Percentiles rank a stretch among this genome's conserved stretches.
Evolutionary conservation across 2,113 vertebrate species (phyloP).

Genomic region (Leuciscus idus): DNA sequence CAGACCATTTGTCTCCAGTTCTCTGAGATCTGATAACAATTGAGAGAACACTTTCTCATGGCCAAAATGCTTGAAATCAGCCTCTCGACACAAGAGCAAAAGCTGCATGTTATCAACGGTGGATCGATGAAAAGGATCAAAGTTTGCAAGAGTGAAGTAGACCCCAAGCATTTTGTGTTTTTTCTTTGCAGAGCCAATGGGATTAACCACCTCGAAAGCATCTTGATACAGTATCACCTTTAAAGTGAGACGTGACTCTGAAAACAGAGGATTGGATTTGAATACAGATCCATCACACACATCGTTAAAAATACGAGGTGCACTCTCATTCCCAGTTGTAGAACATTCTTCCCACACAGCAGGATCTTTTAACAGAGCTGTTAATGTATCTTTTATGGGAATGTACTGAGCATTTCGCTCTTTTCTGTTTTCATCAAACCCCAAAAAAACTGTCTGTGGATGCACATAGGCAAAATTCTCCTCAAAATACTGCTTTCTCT

Average conservation of each 20-base stretch:
- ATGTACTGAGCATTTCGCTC: slow-evolving; percentile 14
- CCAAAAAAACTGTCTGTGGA: slow-evolving; percentile 4
- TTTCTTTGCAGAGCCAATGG: neutral
- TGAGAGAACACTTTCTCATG: slow-evolving; percentile 42
- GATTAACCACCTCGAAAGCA: slow-evolving; percentile 2
- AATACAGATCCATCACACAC: neutral
- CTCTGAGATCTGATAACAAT: slow-evolving; percentile 39
- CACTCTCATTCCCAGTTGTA: neutral
- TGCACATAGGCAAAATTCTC: slow-evolving; percentile 16
- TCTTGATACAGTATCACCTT: slow-evolving; percentile 31
- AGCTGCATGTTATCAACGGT: slow-evolving; percentile 44
- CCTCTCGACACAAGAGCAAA: slow-evolving; percentile 29
- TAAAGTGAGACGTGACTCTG: neutral
- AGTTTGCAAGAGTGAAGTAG: slow-evolving; percentile 43
- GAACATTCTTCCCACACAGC: slow-evolving; percentile 33
- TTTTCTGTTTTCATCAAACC: slow-evolving; percentile 8
- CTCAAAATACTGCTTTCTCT: slow-evolving; percentile 22
- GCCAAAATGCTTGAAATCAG: neutral
- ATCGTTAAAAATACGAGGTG: neutral
- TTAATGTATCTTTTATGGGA: slow-evolving; percentile 26
- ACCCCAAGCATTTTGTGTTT: slow-evolving; percentile 38
- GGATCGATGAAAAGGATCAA: slow-evolving; percentile 33
- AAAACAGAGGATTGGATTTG: neutral
- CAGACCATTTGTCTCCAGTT: slow-evolving; percentile 44
- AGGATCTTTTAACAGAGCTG: slow-evolving; percentile 6